Percentiles rank a stretch among this genome's conserved stretches.
Evolutionary conservation across 2,113 vertebrate species (phyloP).

Genomic region (Erythrolamprus reginae): DNA sequence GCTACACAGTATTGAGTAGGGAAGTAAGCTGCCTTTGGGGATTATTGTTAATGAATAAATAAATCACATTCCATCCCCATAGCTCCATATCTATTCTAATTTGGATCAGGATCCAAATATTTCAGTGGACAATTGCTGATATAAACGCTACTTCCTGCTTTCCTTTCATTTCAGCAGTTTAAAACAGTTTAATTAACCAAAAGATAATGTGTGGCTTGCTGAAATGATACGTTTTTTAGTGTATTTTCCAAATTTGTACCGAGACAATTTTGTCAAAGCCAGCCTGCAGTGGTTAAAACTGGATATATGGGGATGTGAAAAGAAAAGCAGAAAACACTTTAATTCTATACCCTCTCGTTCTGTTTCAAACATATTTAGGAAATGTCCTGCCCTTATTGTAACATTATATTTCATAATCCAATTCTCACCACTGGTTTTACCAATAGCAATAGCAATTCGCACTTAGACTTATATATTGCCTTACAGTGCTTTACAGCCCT

Average conservation of each 20-base stretch:
- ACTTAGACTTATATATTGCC: no score
- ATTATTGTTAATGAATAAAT: not conserved
- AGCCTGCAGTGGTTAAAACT: not conserved
- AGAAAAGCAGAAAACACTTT: not conserved
- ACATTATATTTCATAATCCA: not conserved
- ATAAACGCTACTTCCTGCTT: not conserved
- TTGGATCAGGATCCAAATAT: not conserved
- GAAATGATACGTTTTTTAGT: not conserved
- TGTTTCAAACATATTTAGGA: not conserved
- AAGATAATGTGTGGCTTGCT: not conserved
- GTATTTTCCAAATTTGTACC: not conserved
- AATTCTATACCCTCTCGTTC: not conserved
- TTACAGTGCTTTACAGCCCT: no score
- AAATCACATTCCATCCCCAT: not conserved
- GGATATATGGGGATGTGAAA: not conserved
- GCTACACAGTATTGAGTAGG: not conserved
- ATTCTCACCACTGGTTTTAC: not conserved
- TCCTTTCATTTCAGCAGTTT: not conserved
- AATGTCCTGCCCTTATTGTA: not conserved
- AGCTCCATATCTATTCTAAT: not conserved
- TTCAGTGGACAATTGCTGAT: not conserved
- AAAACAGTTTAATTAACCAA: not conserved
- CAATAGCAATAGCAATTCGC: no score
- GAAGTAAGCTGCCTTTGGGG: not conserved
- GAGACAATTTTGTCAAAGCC: not conserved